phyloP scores from a whole-genome alignment of 2,113 vertebrate species.

The Hippolais icterina region DNA sequence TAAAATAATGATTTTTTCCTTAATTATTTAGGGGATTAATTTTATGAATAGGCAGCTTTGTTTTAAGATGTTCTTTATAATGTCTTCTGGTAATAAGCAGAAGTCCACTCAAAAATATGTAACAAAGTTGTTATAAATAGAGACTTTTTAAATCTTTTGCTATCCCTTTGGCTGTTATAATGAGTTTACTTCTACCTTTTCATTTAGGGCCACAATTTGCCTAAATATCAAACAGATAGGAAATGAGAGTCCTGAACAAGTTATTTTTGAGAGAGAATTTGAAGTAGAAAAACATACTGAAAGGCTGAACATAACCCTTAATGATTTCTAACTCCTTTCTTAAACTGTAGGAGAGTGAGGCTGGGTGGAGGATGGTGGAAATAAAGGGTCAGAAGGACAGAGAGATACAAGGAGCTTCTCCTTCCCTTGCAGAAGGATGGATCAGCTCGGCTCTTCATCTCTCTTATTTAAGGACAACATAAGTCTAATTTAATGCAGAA shows the following conservation, averaged over 20 bases:
- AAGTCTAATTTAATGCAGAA: not conserved
- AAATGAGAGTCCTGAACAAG: not conserved
- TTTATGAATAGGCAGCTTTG: not conserved
- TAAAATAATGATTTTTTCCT: not conserved
- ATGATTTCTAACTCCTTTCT: not conserved
- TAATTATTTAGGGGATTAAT: constrained; percentile 1
- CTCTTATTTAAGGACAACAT: not conserved
- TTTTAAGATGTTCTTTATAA: not conserved
- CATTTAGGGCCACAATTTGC: not conserved
- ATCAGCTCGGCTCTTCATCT: not conserved
- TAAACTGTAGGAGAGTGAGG: not conserved
- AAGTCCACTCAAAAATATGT: not conserved
- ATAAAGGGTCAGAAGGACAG: not conserved
- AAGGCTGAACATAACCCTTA: not conserved
- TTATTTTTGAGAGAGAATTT: not conserved
- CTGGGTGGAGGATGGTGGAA: not conserved
- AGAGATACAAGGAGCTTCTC: not conserved
- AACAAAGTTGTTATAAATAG: not conserved
- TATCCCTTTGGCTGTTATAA: not conserved
- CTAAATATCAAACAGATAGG: not conserved
- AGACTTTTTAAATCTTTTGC: not conserved
- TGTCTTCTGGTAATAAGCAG: not conserved
- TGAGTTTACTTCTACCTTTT: not conserved
- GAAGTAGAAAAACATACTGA: not conserved
- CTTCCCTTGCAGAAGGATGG: not conserved